Percentiles rank a stretch among this genome's conserved stretches.
Evolutionary conservation across 2,113 vertebrate species (phyloP).

Genomic region (Drymodes brunneopygia): DNA sequence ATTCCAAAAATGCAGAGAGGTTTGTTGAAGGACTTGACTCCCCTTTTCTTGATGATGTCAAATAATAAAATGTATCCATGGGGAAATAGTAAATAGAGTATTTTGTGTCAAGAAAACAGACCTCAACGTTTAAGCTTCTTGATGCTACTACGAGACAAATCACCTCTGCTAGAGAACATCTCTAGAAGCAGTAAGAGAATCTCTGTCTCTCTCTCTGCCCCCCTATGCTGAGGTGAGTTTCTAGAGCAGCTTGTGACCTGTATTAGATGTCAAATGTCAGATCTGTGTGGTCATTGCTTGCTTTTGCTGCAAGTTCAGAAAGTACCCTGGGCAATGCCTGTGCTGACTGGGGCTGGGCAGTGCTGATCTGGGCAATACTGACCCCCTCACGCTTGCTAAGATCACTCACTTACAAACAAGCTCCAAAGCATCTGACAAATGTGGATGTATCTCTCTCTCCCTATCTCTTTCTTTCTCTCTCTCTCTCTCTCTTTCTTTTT

Average conservation of each 20-base stretch:
- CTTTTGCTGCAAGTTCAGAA: not conserved
- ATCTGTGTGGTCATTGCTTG: not conserved
- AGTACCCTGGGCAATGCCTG: not conserved
- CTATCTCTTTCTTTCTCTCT: not conserved
- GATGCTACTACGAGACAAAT: not conserved
- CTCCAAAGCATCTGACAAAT: not conserved
- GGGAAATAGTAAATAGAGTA: not conserved
- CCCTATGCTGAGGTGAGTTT: not conserved
- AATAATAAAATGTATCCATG: not conserved
- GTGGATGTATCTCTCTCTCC: not conserved
- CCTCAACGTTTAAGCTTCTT: not conserved
- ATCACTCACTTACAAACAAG: not conserved
- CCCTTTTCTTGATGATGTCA: not conserved
- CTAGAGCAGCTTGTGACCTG: not conserved
- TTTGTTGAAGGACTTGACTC: not conserved
- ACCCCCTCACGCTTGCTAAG: not conserved
- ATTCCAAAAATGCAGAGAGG: not conserved
- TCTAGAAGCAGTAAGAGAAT: not conserved
- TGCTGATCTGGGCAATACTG: not conserved
- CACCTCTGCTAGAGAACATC: not conserved
- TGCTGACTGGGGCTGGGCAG: not conserved
- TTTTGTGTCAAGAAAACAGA: not conserved
- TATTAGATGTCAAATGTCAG: not conserved
- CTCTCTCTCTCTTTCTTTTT: not conserved
- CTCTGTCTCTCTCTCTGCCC: not conserved